Percentiles rank a stretch among this genome's conserved stretches.
Evolutionary conservation across 2,113 vertebrate species (phyloP).

Genomic region (Melierax canorus): DNA sequence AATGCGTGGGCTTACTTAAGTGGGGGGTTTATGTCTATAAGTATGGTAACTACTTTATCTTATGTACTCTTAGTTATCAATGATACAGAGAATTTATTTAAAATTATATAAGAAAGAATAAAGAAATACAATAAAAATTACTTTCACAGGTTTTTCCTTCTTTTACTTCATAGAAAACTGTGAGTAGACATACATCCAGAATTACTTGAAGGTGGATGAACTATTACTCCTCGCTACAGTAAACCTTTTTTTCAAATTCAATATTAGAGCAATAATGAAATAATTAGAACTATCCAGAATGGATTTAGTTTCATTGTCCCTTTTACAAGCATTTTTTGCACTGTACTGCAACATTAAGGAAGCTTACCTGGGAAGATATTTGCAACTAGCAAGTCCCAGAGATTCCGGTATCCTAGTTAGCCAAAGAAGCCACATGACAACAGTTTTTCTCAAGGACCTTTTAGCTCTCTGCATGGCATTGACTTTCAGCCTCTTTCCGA

Average conservation of each 20-base stretch:
- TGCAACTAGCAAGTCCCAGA: background rate
- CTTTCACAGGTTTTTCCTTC: background rate
- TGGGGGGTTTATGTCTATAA: background rate
- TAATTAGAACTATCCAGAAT: background rate
- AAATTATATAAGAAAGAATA: background rate
- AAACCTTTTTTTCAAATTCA: background rate
- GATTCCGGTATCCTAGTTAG: background rate
- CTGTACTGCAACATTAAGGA: background rate
- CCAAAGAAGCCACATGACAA: background rate
- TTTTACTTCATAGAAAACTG: background rate
- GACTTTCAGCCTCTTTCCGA: background rate
- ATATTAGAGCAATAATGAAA: background rate
- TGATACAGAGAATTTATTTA: background rate
- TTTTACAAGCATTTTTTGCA: background rate
- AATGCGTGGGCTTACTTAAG: background rate
- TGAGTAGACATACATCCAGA: background rate
- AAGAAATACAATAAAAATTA: background rate
- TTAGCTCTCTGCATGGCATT: background rate
- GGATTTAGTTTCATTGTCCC: background rate
- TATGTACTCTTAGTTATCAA: background rate
- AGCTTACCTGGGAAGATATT: background rate
- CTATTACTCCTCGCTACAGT: background rate
- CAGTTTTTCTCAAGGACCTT: background rate
- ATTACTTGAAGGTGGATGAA: background rate
- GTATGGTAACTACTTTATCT: background rate